These are phyloP conservation scores for Crocidura indochinensis DNA, from an alignment of 2,797 vertebrate genomes.

Conservation along the genomic window DNA sequence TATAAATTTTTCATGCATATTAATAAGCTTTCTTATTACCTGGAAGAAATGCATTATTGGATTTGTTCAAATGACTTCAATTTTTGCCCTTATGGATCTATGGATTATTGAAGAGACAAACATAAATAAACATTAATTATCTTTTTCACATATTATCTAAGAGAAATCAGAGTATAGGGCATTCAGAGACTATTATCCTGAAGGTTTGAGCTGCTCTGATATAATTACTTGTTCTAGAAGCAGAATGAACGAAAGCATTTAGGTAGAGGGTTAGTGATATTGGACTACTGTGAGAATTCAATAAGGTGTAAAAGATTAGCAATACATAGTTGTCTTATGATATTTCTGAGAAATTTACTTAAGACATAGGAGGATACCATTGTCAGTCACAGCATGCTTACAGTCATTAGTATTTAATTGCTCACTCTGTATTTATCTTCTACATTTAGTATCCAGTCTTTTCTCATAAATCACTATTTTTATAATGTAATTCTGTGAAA, in stretches of 20 bases:
- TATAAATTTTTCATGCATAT: slow-evolving; percentile 57
- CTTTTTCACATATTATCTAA: neutral
- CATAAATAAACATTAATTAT: slow-evolving; percentile 52
- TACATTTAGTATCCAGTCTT: neutral
- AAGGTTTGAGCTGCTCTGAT: neutral
- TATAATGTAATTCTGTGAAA: neutral
- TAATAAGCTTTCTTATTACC: slow-evolving; percentile 46
- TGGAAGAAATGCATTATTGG: slow-evolving; percentile 32
- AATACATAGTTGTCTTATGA: rapidly evolving
- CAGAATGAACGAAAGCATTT: neutral
- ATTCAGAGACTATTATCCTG: neutral
- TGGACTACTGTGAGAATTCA: neutral
- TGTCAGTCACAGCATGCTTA: rapidly evolving
- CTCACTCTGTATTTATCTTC: neutral
- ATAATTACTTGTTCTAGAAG: neutral
- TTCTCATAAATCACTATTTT: neutral
- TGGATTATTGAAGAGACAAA: neutral
- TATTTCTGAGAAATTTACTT: neutral
- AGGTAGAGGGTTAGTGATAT: neutral
- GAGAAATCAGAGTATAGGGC: neutral
- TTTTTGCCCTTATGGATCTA: slow-evolving; percentile 19
- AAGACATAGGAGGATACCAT: neutral
- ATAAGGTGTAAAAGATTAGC: neutral
- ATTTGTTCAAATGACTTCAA: slow-evolving; percentile 63
- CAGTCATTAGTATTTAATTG: neutral